These are phyloP conservation scores for Vespertilio murinus DNA, from an alignment of 2,797 vertebrate species.

Conservation along the genomic window DNA sequence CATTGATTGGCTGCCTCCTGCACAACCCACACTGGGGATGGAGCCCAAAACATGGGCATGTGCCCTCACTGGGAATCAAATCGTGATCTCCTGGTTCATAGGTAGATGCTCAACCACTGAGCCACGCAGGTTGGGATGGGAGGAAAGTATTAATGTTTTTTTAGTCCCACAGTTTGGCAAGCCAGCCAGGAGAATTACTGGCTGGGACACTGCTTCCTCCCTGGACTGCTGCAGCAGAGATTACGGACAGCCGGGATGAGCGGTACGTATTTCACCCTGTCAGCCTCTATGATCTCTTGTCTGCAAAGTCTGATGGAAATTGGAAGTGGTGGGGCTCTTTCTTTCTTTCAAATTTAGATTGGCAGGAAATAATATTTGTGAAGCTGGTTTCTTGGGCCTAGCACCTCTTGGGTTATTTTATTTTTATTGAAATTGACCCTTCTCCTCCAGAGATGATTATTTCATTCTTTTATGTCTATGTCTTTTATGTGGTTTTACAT, in stretches of 20 bases:
- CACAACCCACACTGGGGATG: too few relatives aligned
- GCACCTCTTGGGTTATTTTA: neutral
- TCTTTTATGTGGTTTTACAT: neutral
- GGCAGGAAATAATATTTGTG: neutral
- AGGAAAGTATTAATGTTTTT: neutral
- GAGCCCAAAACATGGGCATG: too few relatives aligned
- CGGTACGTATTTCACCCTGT: neutral
- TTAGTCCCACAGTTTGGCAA: neutral
- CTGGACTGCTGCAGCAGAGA: neutral
- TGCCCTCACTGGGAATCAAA: too few relatives aligned
- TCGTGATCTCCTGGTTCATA: too few relatives aligned
- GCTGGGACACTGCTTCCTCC: neutral
- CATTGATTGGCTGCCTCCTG: too few relatives aligned
- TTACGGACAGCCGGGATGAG: neutral
- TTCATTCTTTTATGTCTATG: neutral
- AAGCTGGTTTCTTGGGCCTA: neutral
- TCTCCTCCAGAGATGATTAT: neutral
- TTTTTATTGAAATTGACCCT: neutral
- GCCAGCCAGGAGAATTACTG: neutral
- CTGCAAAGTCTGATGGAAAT: neutral
- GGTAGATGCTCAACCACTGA: too few relatives aligned
- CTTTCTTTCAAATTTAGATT: neutral
- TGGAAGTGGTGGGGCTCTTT: neutral
- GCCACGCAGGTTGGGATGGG: neutral
- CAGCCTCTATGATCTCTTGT: neutral